phyloP scores from a whole-genome alignment of 2,113 vertebrate genomes.

The Vimba vimba region DNA sequence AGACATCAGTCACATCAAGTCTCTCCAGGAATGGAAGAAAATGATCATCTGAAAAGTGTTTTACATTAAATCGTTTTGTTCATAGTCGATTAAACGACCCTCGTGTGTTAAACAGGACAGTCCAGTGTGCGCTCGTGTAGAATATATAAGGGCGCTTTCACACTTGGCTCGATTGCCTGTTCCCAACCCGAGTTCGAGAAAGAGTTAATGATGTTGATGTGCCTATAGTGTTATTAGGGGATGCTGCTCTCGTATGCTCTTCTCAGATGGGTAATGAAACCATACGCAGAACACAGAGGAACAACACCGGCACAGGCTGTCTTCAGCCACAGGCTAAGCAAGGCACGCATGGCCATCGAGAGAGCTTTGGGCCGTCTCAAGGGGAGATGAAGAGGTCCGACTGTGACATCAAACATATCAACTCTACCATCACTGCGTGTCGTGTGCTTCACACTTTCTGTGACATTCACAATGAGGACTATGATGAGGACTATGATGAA shows the following conservation, averaged over 20 bases:
- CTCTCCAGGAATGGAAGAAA: neutral
- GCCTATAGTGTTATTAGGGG: neutral
- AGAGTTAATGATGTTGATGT: conserved; percentile 19
- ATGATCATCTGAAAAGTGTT: neutral
- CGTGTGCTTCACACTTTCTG: neutral
- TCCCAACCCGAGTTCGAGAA: neutral
- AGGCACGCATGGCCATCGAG: conserved; percentile 32
- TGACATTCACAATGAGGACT: too few relatives aligned
- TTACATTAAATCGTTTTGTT: neutral
- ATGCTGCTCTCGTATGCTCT: conserved; percentile 1
- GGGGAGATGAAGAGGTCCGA: conserved; percentile 15
- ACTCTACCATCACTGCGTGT: too few relatives aligned
- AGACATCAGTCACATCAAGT: neutral
- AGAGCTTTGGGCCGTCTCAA: neutral
- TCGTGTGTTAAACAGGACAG: too few relatives aligned
- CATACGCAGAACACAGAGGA: conserved; percentile 22
- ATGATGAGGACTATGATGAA: too few relatives aligned
- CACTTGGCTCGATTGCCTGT: too few relatives aligned
- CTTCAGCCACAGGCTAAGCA: conserved; percentile 4
- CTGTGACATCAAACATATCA: neutral
- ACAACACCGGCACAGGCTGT: conserved; percentile 3
- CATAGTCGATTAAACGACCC: too few relatives aligned
- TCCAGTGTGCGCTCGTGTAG: too few relatives aligned
- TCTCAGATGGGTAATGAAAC: conserved; percentile 43
- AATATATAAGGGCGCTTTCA: too few relatives aligned